Evolutionary conservation across 2,888 invertebrate species (phyloP).

Genomic region (Eristalis intricaria): DNA sequence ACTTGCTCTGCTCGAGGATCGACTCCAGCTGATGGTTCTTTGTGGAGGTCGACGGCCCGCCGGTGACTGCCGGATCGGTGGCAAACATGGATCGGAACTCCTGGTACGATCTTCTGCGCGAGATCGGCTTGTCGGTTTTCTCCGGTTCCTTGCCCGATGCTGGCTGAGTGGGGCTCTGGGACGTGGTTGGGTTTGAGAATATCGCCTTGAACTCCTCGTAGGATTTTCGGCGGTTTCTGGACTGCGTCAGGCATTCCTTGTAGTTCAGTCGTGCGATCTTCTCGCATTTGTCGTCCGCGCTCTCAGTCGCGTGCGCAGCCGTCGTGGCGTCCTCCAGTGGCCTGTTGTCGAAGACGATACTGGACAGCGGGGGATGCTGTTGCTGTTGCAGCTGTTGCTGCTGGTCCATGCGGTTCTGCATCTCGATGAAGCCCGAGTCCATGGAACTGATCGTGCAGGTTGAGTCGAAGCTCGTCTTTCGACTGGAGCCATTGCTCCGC

Average conservation of each 20-base stretch:
- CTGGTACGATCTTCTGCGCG: conserved; percentile 75
- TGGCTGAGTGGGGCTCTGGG: neutral
- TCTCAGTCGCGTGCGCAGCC: conserved; percentile 10
- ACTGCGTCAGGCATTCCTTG: conserved; percentile 81
- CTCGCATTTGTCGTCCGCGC: conserved; percentile 73
- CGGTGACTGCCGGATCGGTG: conserved; percentile 32
- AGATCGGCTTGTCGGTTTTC: conserved; percentile 72
- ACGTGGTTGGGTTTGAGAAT: conserved; percentile 74
- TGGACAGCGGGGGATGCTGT: conserved; percentile 67
- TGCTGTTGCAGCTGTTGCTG: conserved; percentile 39
- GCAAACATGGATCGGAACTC: conserved; percentile 73
- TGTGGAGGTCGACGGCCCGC: conserved; percentile 36
- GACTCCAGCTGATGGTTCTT: conserved; percentile 64
- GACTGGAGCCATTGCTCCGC: conserved; percentile 78
- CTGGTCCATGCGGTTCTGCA: conserved; percentile 79
- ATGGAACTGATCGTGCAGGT: conserved; percentile 81
- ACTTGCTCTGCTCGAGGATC: conserved; percentile 61
- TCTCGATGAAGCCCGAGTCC: conserved; percentile 82
- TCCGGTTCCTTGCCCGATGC: conserved; percentile 40
- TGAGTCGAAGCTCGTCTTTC: conserved; percentile 81
- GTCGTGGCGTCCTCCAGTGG: neutral
- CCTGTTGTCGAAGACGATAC: conserved; percentile 59
- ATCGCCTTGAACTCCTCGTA: conserved; percentile 81
- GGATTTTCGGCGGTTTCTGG: conserved; percentile 81
- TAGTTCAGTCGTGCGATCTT: conserved; percentile 79